Evolutionary conservation across 2,888 invertebrate species (phyloP), one percentile per base, ranked within the genome.

Genomic region (Phyto melanocephala): DNA sequence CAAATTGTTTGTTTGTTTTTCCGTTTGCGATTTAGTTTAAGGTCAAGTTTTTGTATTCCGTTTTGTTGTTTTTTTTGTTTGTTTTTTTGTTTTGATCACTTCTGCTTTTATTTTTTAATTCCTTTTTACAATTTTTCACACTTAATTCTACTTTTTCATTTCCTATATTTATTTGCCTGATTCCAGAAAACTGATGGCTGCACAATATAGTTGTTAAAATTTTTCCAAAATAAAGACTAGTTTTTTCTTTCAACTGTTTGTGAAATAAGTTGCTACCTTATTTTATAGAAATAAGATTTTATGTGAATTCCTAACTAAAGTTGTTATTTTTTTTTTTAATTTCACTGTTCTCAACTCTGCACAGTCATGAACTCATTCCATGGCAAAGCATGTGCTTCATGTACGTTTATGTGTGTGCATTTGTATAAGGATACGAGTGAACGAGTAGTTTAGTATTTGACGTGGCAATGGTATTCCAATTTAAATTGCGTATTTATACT

Each of bases 301-400:
- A 63, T 54, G 35, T 47, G 47, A 62, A 56, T 28, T 40, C 35
- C 37, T 24, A 45, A 47, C 42, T 35, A 35, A 62, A 68, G 17
- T 47, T 58, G 35, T 17, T 52, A n/a, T 28, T 78, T 77, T 52
- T 42, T 71, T 54, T 22, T 54, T 37, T 56, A 28, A 5, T n/a
- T 17, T 35, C 2, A n/a, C 7, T 45, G 45, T 11, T 22, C 15
- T 24, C 54, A 70, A 71, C 17, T 35, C 8, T 33, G 24, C 45
- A 56, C 37, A 54, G 56, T 78, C 70, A 63, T 63, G 77, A 56
- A 70, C 63, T 54, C 54, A 63, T 71, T 56, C 63, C 37, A 35
- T 70, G 45, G 68, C 28, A 52, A 56, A 37, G 5, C 22, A 10
- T 28, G 13, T 45, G 45, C 13, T 28, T 47, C 0, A 24, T 28